Evolutionary conservation across 2,113 vertebrate species (phyloP), one percentile per base, ranked within the genome.

Genomic region (Sigmodon hispidus): DNA sequence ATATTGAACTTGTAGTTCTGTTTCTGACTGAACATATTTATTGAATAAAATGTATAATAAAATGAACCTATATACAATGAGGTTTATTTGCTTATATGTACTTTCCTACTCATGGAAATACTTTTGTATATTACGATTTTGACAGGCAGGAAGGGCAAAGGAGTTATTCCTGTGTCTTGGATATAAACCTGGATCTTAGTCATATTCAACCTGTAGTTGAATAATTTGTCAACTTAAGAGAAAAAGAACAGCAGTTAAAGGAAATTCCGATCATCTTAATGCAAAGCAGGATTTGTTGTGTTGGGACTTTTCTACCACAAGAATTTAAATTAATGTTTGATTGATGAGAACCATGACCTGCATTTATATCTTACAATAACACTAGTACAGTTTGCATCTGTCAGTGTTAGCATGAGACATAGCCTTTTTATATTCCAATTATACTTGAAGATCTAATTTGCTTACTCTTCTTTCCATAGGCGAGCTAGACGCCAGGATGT

Each of bases 401-500:
- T 80, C 88, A 76, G 90, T 90, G 67, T 96, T 96, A 94, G 69
- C 77, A 80, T 96, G 97, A 92, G 67, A 45, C 17, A 15, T 89
- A 95, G 88, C 79, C 34, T 50, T 90, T 95, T 45, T 96, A 48
- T 81, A 92, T 95, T 97, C 89, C 77, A 90, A 77, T 45, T 90
- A 91, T 81, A 55, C 76, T 91, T 94, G 36, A 97, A 96, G 84
- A 96, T 97, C 97, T 97, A 92, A 94, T 97, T 90, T 93, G 76
- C 91, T 94, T 94, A 95, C 96, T 97, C 61, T 34, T 93, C 72
- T 98, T 97, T 97, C 91, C 77, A 50, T 70, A 99, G 99, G 97
- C 98, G 99, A 98, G 99, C 99, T 93, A 99, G 99, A 97, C 99
- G 99, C 95, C 99, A 99, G 95, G 99, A 99, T 95, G 99, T 99